Evolutionary conservation across 2,888 invertebrate genomes (phyloP), one percentile per base, ranked within the genome.

Genomic region (Spilosoma lubricipeda): DNA sequence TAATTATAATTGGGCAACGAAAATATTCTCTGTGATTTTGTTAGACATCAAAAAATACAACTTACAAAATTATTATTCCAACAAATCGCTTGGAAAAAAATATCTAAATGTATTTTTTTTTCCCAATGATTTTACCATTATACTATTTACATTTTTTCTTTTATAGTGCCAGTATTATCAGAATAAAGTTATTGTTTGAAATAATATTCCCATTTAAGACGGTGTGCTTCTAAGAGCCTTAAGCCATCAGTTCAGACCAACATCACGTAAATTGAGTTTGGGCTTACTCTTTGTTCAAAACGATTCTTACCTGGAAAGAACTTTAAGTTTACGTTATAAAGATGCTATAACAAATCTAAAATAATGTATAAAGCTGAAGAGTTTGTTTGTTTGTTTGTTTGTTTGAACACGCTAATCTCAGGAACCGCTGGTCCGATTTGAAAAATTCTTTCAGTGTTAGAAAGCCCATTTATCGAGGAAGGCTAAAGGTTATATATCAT

Each of bases 241-340:
- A 77, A 73, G 52, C 73, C 72, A 63, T 76, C 78, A 73, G n/a
- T 75, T 69, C 63, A 48, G 74, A 67, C 78, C 36, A 76, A 76
- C 75, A 75, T 80, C 80, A 82, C 81, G 78, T 75, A 74, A 64
- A 76, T 59, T 5, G 63, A 65, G 65, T 74, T 59, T 66, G 15
- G 56, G 66, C 73, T 70, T 73, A 73, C 67, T 56, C 30, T 66
- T 33, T 15, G 20, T 27, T 39, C 9, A 20, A 67, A 67, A 72
- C 20, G 9, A n/a, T n/a, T 39, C 52, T 33, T 68, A 48, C 65
- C 18, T 73, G 52, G 3, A 15, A 45, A 15, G 45, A 15, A 66
- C 52, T 36, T 66, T 66, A 15, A 9, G 39, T 30, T 48, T 33
- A 45, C 15, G 11, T 39, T n/a, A 15, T n/a, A 27, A 23, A 23